Evolutionary conservation across 1,140 invertebrate species (phyloP), one percentile per base, ranked within the genome.

Genomic region (Bombus pyrosoma): DNA sequence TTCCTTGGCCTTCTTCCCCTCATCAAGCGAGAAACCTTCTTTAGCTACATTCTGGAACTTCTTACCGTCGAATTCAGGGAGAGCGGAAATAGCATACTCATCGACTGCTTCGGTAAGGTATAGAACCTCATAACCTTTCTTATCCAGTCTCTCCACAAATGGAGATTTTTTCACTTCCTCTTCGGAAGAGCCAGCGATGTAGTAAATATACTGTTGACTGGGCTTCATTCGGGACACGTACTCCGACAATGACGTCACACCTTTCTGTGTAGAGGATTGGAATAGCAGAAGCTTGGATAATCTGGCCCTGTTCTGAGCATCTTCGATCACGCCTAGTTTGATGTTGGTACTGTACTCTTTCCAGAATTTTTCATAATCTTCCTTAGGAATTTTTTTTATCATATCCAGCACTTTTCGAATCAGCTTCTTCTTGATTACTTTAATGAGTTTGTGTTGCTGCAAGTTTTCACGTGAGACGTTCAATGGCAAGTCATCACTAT

Each of bases 31-130:
- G 91, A 99, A 97, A 3, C 99, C 99, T 96, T 99, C 99, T 95
- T 99, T 99, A 85, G 99, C 99, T 57, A 99, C 98, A 93, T 99
- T 99, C 95, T 99, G 99, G 97, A 99, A 99, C 95, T 99, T 99
- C 95, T 99, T 99, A 47, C 98, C 98, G 92, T 99, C 99, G 95
- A 99, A 99, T 95, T 99, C 99, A n/a, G 99, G 99, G 91, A 99
- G 95, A 15, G 98, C 97, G 69, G 99, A 99, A 81, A 99, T 98
- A 88, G 98, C 97, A 95, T 99, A 99, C 95, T 99, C 99, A 95
- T 99, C 99, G 62, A 99, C 98, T 78, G 99, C 98, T 95, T 99
- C 99, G 3, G 97, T 97, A 25, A 99, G 95, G 92, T 98, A 99
- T 25, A 99, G 94, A 71, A 99, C 99, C 96, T 99, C 99, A 94